These are phyloP conservation scores for Caenorhabditis briggsae DNA, from an alignment of 1,140 invertebrate species.

Conservation along the genomic window DNA sequence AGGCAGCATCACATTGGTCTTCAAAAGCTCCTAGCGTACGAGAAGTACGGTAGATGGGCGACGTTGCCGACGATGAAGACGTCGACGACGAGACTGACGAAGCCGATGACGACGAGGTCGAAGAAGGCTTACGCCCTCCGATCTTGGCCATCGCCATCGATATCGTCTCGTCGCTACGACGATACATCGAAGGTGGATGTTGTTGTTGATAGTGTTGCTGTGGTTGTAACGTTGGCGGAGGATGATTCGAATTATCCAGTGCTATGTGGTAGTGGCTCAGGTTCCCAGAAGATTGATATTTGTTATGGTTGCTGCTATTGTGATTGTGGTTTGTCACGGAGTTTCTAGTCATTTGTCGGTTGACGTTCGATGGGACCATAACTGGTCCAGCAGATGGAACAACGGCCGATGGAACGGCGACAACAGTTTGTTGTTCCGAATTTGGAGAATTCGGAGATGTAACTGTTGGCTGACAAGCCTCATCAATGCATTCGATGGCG, in stretches of 20 bases:
- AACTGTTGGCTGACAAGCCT: conserved; percentile 3
- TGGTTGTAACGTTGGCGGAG: conserved; percentile 38
- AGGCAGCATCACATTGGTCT: conserved; percentile 4
- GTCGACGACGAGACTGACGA: conserved; percentile 33
- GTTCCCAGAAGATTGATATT: conserved; percentile 6
- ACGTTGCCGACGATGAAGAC: conserved; percentile 12
- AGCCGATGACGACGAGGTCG: conserved; percentile 24
- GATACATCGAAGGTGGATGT: neutral
- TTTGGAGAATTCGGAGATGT: neutral
- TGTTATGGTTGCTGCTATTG: neutral
- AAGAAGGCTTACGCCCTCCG: conserved; percentile 5
- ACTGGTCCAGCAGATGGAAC: neutral
- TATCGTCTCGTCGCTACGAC: conserved; percentile 7
- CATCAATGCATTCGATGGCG: conserved; percentile 4
- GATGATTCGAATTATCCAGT: conserved; percentile 29
- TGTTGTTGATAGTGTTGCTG: conserved; percentile 26
- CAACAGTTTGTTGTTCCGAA: conserved; percentile 9
- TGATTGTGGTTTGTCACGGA: no score
- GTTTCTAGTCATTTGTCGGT: neutral
- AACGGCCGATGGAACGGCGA: neutral
- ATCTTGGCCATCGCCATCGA: conserved; percentile 35
- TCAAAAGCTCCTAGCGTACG: conserved; percentile 32
- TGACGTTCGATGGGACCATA: neutral
- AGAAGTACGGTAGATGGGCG: conserved; percentile 20
- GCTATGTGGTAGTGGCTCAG: conserved; percentile 7